phyloP scores from a whole-genome alignment of 2,113 vertebrate species.

The Podarcis muralis region DNA sequence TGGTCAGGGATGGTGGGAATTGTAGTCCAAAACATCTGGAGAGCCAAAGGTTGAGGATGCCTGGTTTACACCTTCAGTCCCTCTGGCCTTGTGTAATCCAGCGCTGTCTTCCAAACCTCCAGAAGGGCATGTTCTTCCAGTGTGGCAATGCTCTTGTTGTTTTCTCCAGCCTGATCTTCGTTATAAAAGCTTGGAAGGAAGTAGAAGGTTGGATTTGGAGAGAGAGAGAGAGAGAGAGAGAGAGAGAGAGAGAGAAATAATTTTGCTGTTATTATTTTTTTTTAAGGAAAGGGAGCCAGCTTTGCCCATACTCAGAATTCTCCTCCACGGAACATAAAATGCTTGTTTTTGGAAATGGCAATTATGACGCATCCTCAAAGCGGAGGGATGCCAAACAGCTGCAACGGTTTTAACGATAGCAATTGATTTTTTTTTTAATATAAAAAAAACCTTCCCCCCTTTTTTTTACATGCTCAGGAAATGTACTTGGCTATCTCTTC shows the following conservation, averaged over 20 bases:
- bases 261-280: background rate
- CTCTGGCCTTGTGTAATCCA: background rate
- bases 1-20: too few relatives aligned
- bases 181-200: background rate
- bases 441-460: slow-evolving; percentile 13
- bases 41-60: too few relatives aligned
- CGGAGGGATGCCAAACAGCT: slow-evolving; percentile 23
- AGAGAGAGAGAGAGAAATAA: background rate
- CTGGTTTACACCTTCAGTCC: background rate
- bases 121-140: background rate
- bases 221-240: background rate
- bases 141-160: background rate
- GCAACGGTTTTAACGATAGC: slow-evolving; percentile 19
- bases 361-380: slow-evolving; percentile 18
- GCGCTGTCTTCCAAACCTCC: background rate
- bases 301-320: background rate
- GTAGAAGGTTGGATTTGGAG: background rate
- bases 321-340: background rate
- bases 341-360: background rate
- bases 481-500: background rate
- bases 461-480: slow-evolving; percentile 11
- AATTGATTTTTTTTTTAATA: background rate
- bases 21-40: too few relatives aligned
- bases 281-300: background rate
- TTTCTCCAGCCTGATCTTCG: background rate